Base-by-base conservation (phyloP, 2,113 vertebrate genomes). In the Megaceryle torquata region DNA sequence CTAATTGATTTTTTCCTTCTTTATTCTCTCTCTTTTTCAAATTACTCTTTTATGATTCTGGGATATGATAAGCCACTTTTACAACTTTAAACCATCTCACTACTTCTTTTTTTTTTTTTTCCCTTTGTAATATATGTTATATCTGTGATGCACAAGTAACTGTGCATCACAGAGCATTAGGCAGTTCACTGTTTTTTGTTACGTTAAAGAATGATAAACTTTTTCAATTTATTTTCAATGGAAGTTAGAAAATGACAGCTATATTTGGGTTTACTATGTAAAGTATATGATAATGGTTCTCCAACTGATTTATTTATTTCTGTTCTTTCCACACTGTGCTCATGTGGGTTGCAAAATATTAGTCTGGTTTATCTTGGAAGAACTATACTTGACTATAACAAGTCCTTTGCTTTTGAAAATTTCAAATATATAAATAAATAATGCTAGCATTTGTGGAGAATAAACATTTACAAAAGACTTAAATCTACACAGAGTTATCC, bases 221-320 rank as follows among this genome's bases (percentile, higher is more conserved):
- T 98, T 97, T 98, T 97, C 96, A 97, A 93, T 97, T 98, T 98
- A 92, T 97, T 96, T 97, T 89, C 89, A 88, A 89, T 96, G 81
- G 95, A 89, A 93, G 85, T 91, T 97, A 96, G 93, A 86, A 95
- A 97, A 93, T 95, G 84, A 93, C 97, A 97, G 90, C 91, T 96
- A 44, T 96, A 97, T 97, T 98, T 98, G 77, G 60, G 88, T 97
- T 93, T 93, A 93, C 33, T 29, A 82, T 82, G 93, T 94, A 96
- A 97, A 97, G 92, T 98, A 96, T 98, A 96, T 95, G 77, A 97
- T 97, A 98, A 97, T 91, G 60, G 68, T 86, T 96, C 79, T 88
- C 75, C 75, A 86, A 50, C 67, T 97, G 93, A 97, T 97, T 97
- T 97, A 97, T 97, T 97, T 98, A 92, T 94, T 97, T 97, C 88